Evolutionary conservation across 1,140 invertebrate species (phyloP), one percentile per base, ranked within the genome.

Genomic region (Maconellicoccus hirsutus): DNA sequence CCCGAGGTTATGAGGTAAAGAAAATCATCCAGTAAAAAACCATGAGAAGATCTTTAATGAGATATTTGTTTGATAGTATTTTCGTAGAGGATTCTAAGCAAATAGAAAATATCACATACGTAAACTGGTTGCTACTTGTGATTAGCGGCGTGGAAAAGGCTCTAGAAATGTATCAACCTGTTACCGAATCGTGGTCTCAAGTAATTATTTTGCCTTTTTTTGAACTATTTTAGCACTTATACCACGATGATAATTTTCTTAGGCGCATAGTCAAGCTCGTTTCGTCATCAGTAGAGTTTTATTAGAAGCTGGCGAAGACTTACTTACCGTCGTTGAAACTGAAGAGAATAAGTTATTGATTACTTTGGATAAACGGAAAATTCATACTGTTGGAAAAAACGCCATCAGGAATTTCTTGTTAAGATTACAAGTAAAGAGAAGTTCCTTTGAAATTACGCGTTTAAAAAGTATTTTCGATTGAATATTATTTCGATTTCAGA

Each of bases 151-250:
- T 89, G 72, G 61, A 66, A 66, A 89, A 87, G 76, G 89, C 90
- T 8, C 83, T 96, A 19, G 94, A 97, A 80, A 92, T 94, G 86
- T 98, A 94, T 81, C 88, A 93, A 74, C 92, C 94, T 0, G 83
- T 87, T 29, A 89, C 89, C 0, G 84, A 89, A 72, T 83, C 86
- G 19, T 98, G 94, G 94, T 81, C 94, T 19, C 90, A 92, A 82
- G 87, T 87, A 63, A 69, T 23, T 72, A 25, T 16, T 23, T 66
- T 25, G n/a, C n/a, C n/a, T n/a, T n/a, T n/a, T n/a, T n/a, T n/a
- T n/a, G n/a, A n/a, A n/a, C n/a, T n/a, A n/a, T n/a, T n/a, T n/a
- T n/a, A n/a, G n/a, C n/a, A n/a, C n/a, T n/a, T n/a, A n/a, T 23
- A 25, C 63, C 61, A 6, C 52, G 3, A 27, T 25, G 27, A 21